A percentile compares a stretch with the other conserved stretches of the same genome.
Evolutionary conservation across 2,888 invertebrate genomes (phyloP).

Genomic region (Dynastes grantii): DNA sequence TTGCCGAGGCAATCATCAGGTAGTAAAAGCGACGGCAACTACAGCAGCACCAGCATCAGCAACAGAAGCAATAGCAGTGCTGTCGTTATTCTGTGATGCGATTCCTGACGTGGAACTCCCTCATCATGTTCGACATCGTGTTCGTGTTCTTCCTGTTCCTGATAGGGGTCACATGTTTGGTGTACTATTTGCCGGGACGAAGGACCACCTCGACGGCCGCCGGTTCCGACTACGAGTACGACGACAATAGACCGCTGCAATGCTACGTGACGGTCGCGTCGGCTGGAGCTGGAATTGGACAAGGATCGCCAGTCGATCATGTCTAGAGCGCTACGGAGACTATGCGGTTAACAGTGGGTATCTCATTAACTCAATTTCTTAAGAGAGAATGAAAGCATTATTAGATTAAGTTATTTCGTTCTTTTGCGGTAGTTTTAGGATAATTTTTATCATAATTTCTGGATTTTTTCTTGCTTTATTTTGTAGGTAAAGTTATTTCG

Average conservation of each 20-base stretch:
- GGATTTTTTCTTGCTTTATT: too few species aligned
- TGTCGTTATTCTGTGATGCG: constrained; percentile 77
- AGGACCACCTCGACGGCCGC: constrained; percentile 59
- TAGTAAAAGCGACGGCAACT: too few species aligned
- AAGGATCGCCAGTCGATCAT: constrained; percentile 68
- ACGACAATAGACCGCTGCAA: constrained; percentile 69
- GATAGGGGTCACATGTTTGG: constrained; percentile 86
- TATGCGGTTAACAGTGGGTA: constrained; percentile 57
- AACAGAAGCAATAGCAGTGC: background rate
- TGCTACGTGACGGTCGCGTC: constrained; percentile 68
- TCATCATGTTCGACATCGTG: constrained; percentile 91
- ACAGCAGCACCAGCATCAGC: background rate
- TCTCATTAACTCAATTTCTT: too few species aligned
- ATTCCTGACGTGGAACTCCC: constrained; percentile 88
- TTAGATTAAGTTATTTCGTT: too few species aligned
- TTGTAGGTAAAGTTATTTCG: too few species aligned
- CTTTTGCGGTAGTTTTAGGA: too few species aligned
- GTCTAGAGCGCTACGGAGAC: constrained; percentile 62
- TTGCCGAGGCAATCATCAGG: background rate
- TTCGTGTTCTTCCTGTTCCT: constrained; percentile 90
- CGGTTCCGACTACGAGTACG: constrained; percentile 63
- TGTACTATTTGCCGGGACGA: constrained; percentile 84
- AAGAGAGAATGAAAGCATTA: too few species aligned
- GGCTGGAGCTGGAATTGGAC: constrained; percentile 56
- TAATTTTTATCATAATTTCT: too few species aligned